Base-by-base conservation (phyloP, 2,888 invertebrate species). In the Girardia tigrina region DNA sequence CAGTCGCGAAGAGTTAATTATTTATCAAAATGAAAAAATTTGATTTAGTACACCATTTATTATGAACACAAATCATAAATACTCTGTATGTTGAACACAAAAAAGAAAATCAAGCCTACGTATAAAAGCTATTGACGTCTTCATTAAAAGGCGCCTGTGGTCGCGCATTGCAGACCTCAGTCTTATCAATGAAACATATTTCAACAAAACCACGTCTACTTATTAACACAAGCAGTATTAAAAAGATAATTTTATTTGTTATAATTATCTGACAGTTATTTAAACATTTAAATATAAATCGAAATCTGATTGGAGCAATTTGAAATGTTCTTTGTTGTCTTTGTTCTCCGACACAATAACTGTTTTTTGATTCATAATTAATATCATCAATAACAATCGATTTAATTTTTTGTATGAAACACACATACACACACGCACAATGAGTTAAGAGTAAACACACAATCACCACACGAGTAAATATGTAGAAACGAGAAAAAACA, bases 381-480 rank as follows among this genome's bases (percentile, higher is more conserved):
- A 36, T 36, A 36, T 36, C 16, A 36, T 20, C 56, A 56, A 56
- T n/a, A 56, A 56, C 56, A 56, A 56, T 56, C 56, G 56, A 56
- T 56, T 56, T 56, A 16, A 56, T 16, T n/a, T n/a, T n/a, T n/a
- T n/a, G n/a, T n/a, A n/a, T n/a, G n/a, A n/a, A n/a, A n/a, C n/a
- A 56, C n/a, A 16, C 23, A 56, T 12, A 12, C 4, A 56, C 56
- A 56, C 56, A n/a, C n/a, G 23, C 56, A 56, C 56, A 56, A 20
- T 56, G 16, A 8, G 56, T 20, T n/a, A 56, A 56, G 56, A 56
- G 56, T 56, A 56, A 12, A n/a, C 56, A 56, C 6, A 56, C 56
- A 56, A 4, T 6, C 56, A 56, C 56, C n/a, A n/a, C n/a, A n/a
- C n/a, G n/a, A n/a, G 23, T 23, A 56, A 4, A 16, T 23, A 56